phyloP scores from a whole-genome alignment of 1,140 invertebrate genomes.

The Akabosia matsudoensis region DNA sequence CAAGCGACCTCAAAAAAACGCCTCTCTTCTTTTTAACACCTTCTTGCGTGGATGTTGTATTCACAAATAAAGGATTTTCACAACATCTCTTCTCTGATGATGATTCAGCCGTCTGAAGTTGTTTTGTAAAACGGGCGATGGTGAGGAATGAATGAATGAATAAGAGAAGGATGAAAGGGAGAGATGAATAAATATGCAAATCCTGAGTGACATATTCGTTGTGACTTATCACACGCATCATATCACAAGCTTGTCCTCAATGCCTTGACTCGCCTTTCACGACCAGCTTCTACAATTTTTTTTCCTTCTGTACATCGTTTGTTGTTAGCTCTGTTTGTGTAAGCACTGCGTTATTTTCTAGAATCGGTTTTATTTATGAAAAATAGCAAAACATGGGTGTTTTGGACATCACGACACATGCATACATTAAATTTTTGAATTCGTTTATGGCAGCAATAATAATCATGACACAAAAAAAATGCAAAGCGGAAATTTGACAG shows the following conservation, averaged over 20 bases:
- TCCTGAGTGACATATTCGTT: conserved; percentile 22
- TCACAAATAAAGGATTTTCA: too few relatives aligned
- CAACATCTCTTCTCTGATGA: too few relatives aligned
- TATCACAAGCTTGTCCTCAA: not conserved
- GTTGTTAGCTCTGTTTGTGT: too few relatives aligned
- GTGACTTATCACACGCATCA: conserved; percentile 21
- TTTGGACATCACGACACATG: too few relatives aligned
- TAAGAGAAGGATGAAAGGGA: conserved; percentile 14
- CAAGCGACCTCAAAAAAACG: too few relatives aligned
- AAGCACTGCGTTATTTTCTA: not conserved
- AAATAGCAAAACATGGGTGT: not conserved
- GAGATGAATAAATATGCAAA: conserved; percentile 23
- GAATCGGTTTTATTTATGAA: not conserved
- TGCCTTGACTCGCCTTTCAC: not conserved
- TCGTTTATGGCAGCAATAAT: too few relatives aligned
- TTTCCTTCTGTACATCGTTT: not conserved
- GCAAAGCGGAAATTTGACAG: too few relatives aligned
- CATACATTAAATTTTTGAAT: not conserved
- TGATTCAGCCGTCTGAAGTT: not conserved
- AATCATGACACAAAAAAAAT: too few relatives aligned
- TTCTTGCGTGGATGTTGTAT: not conserved
- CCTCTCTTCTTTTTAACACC: not conserved
- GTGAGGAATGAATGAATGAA: not conserved
- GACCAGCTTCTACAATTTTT: not conserved
- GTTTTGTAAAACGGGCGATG: not conserved